These are phyloP conservation scores for Athene cunicularia DNA, from an alignment of 2,113 vertebrate species.

Conservation along the genomic window DNA sequence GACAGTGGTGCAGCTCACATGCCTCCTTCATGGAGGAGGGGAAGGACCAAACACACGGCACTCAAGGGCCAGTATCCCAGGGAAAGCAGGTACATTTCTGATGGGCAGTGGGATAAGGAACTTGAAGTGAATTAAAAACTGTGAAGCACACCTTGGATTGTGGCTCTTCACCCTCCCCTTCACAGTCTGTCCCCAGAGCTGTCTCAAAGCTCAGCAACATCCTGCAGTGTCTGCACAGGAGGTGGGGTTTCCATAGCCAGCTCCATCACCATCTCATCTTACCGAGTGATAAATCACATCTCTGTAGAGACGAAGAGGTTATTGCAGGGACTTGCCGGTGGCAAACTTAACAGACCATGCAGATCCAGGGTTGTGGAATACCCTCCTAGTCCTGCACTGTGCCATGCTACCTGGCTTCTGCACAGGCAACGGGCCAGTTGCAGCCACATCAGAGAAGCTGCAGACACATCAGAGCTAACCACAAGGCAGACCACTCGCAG, in stretches of 20 bases:
- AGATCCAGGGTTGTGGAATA: background rate
- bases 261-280: background rate
- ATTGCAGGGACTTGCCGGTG: background rate
- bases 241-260: background rate
- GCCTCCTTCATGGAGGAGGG: accelerated
- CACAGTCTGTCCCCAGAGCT: background rate
- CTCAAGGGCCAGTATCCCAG: accelerated
- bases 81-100: background rate
- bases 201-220: background rate
- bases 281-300: background rate
- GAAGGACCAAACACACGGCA: background rate
- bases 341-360: background rate
- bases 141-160: background rate
- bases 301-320: background rate
- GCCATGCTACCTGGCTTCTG: background rate
- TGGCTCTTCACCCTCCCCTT: background rate
- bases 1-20: background rate
- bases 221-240: background rate
- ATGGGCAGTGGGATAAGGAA: background rate
- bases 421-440: background rate
- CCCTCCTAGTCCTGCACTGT: background rate
- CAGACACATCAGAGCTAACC: background rate
- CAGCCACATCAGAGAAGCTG: background rate
- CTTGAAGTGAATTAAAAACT: background rate
- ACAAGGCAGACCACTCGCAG: background rate